These are phyloP conservation scores for Drosophila guanche DNA, from an alignment of 1,140 invertebrate species.

Conservation along the genomic window DNA sequence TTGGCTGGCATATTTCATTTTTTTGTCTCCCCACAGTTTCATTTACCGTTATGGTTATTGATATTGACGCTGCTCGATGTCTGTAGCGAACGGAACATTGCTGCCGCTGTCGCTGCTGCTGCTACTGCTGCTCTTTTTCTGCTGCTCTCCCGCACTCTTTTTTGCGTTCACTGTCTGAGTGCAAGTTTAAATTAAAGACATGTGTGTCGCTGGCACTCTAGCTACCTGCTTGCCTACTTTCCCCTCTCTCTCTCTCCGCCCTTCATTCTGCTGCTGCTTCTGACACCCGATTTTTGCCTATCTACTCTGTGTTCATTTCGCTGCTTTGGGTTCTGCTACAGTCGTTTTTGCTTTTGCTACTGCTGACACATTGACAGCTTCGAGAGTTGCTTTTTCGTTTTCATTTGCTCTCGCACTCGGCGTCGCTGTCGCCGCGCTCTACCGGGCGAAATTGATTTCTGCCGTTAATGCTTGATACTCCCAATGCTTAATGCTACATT, in stretches of 20 bases:
- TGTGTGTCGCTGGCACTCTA: conserved; percentile 14
- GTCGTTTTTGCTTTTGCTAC: conserved; percentile 1
- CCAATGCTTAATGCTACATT: conserved; percentile 10
- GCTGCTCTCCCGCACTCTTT: no score
- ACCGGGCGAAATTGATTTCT: conserved; percentile 61
- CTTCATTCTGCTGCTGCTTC: no score
- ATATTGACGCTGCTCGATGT: conserved; percentile 37
- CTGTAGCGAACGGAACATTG: no score
- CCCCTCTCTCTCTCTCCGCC: background rate
- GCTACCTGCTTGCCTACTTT: background rate
- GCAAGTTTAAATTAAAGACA: conserved; percentile 62
- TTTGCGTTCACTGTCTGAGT: background rate
- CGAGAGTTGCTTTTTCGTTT: conserved; percentile 43
- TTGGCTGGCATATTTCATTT: conserved; percentile 61
- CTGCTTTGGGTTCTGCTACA: conserved; percentile 1
- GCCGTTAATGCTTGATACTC: conserved; percentile 54
- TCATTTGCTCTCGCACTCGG: conserved; percentile 18
- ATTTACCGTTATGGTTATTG: conserved; percentile 55
- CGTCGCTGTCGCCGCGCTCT: conserved; percentile 26
- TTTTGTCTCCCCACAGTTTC: conserved; percentile 9
- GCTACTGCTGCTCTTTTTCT: no score
- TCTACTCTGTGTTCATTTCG: background rate
- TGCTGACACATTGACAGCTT: conserved; percentile 67
- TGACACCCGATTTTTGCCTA: background rate
- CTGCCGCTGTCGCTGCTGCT: no score